Evolutionary conservation across 2,113 vertebrate species (phyloP).

Genomic region (Myrmophylax atrothorax): DNA sequence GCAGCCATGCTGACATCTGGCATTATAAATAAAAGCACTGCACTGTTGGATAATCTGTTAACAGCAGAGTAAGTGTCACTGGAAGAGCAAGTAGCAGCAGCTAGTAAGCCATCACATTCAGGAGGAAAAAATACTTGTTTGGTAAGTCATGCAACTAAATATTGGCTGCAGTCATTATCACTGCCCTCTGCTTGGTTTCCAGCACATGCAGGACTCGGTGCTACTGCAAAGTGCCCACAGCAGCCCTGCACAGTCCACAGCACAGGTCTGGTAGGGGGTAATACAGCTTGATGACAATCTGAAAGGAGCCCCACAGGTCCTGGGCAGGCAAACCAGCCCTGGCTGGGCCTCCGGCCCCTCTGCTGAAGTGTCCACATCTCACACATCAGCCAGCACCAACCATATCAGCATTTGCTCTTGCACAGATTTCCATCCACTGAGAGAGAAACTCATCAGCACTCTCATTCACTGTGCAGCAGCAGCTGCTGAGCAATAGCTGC

Average conservation of each 20-base stretch:
- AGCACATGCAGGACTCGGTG: rapidly evolving
- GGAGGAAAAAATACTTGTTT: neutral
- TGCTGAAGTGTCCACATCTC: neutral
- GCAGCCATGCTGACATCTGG: slow-evolving; percentile 49
- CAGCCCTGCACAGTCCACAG: neutral
- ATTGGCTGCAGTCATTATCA: neutral
- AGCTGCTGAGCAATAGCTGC: slow-evolving; percentile 53
- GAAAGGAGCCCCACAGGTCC: neutral
- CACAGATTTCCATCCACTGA: neutral
- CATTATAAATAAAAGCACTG: slow-evolving; percentile 48
- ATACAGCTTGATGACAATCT: neutral
- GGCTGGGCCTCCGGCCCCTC: neutral
- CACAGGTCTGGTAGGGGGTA: neutral
- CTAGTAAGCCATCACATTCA: neutral
- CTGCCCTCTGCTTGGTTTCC: neutral
- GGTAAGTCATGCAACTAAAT: neutral
- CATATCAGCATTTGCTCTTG: neutral
- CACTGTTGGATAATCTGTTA: slow-evolving; percentile 56
- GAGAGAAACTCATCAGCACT: slow-evolving; percentile 12
- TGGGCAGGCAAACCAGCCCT: neutral
- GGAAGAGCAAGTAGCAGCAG: slow-evolving; percentile 41
- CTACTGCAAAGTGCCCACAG: neutral
- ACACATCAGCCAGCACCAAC: neutral
- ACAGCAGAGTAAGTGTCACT: slow-evolving; percentile 33
- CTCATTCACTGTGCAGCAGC: neutral